These are phyloP conservation scores for Planococcus citri DNA, from an alignment of 1,140 invertebrate genomes.

Conservation along the genomic window DNA sequence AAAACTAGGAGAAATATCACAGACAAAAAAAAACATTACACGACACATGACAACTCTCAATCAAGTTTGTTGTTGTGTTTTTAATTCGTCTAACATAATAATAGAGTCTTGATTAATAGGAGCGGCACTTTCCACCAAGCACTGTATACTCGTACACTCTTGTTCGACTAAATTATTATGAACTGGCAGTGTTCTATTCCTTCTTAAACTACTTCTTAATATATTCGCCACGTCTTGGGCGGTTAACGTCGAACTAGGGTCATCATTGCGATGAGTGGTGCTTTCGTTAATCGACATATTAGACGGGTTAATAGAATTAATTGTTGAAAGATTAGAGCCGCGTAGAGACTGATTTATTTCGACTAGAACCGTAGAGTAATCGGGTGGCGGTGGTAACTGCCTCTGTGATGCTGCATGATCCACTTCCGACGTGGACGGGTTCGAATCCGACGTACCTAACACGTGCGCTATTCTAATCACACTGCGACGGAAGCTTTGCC, in stretches of 20 bases:
- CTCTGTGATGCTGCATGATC: background rate
- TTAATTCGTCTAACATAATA: slow-evolving; percentile 10
- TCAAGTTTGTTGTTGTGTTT: slow-evolving; percentile 9
- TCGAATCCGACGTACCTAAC: slow-evolving; percentile 23
- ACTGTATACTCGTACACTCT: slow-evolving; percentile 34
- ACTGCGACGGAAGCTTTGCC: slow-evolving; percentile 66
- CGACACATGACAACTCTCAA: background rate
- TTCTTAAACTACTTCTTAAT: slow-evolving; percentile 43
- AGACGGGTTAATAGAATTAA: background rate
- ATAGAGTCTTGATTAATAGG: slow-evolving; percentile 40
- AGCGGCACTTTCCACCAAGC: slow-evolving; percentile 43
- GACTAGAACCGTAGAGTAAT: slow-evolving; percentile 48
- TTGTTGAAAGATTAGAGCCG: slow-evolving; percentile 23
- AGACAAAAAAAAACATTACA: slow-evolving; percentile 16
- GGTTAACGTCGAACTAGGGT: slow-evolving; percentile 36
- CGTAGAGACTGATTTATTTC: slow-evolving; percentile 40
- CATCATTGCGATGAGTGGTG: slow-evolving; percentile 27
- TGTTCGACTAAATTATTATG: slow-evolving; percentile 23
- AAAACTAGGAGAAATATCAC: background rate
- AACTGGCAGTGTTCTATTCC: slow-evolving; percentile 33
- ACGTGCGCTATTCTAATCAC: slow-evolving; percentile 50
- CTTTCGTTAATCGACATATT: slow-evolving; percentile 6
- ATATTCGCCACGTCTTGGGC: slow-evolving; percentile 45
- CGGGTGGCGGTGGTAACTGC: slow-evolving; percentile 41
- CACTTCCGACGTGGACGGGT: slow-evolving; percentile 39